Percentiles rank a stretch among this genome's conserved stretches.
These are phyloP conservation scores for Myoxocephalus aenaeus DNA, from an alignment of 2,797 vertebrate genomes.

Conservation along the genomic window DNA sequence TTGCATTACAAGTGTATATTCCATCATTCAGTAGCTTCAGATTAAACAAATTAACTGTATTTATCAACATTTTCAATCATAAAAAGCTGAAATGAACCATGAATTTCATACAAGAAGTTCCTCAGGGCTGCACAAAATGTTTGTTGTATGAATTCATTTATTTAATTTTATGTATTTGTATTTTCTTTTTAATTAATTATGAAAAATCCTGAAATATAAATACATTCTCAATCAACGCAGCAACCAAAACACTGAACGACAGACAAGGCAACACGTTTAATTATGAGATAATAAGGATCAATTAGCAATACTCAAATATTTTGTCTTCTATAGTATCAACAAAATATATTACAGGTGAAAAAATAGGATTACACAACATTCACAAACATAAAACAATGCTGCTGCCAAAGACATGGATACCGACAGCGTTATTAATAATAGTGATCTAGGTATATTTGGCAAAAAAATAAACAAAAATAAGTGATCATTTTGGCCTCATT, in stretches of 20 bases:
- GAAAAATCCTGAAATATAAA: not conserved
- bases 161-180: not conserved
- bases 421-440: not conserved
- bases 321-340: not conserved
- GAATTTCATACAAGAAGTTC: not conserved
- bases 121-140: not conserved
- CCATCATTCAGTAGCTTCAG: not conserved
- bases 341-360: not conserved
- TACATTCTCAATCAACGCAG: not conserved
- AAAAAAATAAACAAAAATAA: not conserved
- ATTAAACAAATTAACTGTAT: not conserved
- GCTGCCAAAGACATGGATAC: not conserved
- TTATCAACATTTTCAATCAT: constrained; percentile 3
- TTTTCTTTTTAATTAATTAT: too few species aligned
- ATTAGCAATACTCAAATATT: not conserved
- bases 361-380: not conserved
- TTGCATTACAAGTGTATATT: constrained; percentile 10
- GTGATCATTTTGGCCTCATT: not conserved
- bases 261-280: not conserved
- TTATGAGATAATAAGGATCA: not conserved
- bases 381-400: not conserved
- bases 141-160: not conserved
- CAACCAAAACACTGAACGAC: not conserved
- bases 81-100: not conserved
- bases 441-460: not conserved